Evolutionary conservation across 2,113 vertebrate species (phyloP).

Genomic region (Oncorhynchus kisutch): DNA sequence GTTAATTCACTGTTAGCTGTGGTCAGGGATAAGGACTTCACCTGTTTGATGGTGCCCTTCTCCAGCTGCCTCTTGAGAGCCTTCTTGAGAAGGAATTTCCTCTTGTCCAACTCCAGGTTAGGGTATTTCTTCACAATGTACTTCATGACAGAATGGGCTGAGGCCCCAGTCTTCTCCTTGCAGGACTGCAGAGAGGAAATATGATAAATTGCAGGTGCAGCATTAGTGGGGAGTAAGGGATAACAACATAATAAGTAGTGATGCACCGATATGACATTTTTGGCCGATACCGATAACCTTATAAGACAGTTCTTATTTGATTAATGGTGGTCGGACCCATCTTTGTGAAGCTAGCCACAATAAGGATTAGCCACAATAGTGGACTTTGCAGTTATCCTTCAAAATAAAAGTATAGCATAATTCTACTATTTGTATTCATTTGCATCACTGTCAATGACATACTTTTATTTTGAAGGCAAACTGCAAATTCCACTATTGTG

Average conservation of each 20-base stretch:
- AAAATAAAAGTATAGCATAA: no score
- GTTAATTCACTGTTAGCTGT: not conserved
- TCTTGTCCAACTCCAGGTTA: conserved; percentile 87
- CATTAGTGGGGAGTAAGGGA: not conserved
- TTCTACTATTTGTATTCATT: no score
- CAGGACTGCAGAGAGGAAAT: conserved; percentile 75
- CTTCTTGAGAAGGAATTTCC: conserved; percentile 92
- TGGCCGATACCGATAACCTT: no score
- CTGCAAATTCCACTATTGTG: no score
- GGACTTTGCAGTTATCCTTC: no score
- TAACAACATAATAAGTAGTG: not conserved
- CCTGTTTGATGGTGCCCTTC: conserved; percentile 92
- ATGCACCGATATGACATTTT: no score
- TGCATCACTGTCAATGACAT: no score
- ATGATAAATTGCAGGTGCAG: not conserved
- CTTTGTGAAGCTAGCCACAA: no score
- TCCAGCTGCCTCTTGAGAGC: conserved; percentile 90
- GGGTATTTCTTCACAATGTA: conserved; percentile 92
- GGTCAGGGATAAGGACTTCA: not conserved
- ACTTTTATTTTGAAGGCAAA: no score
- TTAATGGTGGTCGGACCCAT: no score
- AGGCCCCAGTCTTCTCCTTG: conserved; percentile 86
- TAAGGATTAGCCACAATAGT: no score
- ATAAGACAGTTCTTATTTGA: no score
- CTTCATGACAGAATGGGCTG: conserved; percentile 88